Percentiles rank a stretch among this genome's conserved stretches.
These are phyloP conservation scores for Alces alces DNA, from an alignment of 2,113 vertebrate species.

Conservation along the genomic window DNA sequence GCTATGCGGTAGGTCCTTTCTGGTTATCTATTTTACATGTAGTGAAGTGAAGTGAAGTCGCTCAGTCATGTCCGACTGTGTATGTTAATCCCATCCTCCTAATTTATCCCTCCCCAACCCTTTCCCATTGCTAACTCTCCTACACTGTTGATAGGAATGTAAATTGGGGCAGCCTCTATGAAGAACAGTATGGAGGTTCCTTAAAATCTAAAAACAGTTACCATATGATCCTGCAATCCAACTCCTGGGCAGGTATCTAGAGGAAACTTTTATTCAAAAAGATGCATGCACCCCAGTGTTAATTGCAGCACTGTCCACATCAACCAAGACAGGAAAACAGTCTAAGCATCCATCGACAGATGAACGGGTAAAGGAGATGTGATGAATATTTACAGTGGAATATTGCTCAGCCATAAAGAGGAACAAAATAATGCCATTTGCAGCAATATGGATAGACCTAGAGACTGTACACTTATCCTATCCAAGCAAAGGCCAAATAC, in stretches of 20 bases:
- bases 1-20: neutral
- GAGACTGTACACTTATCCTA: neutral
- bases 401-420: neutral
- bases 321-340: neutral
- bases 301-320: neutral
- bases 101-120: neutral
- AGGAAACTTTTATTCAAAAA: neutral
- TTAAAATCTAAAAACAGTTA: neutral
- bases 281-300: neutral
- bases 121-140: neutral
- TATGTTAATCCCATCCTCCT: neutral
- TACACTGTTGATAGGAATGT: neutral
- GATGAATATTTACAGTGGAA: neutral
- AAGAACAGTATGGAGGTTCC: neutral
- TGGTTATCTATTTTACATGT: neutral
- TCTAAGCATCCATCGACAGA: neutral
- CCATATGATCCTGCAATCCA: neutral
- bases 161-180: neutral
- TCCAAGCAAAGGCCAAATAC: neutral
- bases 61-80: neutral
- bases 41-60: neutral
- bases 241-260: neutral
- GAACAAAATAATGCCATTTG: neutral
- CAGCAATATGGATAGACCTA: neutral
- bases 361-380: neutral